Conservation (phyloP, 1,140 invertebrate genomes). For the Penaeus indicus region DNA sequence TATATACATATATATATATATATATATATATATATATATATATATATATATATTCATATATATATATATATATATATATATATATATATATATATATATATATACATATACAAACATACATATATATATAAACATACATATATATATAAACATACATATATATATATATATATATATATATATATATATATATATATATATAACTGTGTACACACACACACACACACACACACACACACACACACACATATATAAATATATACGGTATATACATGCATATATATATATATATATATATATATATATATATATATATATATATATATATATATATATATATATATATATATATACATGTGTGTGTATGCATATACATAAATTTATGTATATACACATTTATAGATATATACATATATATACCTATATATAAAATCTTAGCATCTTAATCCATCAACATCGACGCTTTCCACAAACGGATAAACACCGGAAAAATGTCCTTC, state of each 20-base stretch:
- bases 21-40: constrained; percentile 15
- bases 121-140: neutral
- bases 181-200: constrained; percentile 13
- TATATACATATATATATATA: no score
- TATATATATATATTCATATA: neutral
- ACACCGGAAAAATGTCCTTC: neutral
- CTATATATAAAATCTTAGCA: neutral
- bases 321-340: neutral
- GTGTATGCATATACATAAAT: neutral
- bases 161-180: constrained; percentile 29
- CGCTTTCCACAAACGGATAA: no score
- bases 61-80: neutral
- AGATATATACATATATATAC: neutral
- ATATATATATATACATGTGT: neutral
- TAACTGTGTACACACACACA: no score
- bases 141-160: constrained; percentile 2
- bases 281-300: neutral
- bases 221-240: no score
- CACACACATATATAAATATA: no score
- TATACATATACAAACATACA: neutral
- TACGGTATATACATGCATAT: no score
- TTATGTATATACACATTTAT: neutral
- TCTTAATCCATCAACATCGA: no score
- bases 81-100: constrained; percentile 6
- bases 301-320: neutral